A percentile compares a stretch with the other conserved stretches of the same genome.
phyloP scores from a whole-genome alignment of 2,797 vertebrate genomes.

The Argentina silus region DNA sequence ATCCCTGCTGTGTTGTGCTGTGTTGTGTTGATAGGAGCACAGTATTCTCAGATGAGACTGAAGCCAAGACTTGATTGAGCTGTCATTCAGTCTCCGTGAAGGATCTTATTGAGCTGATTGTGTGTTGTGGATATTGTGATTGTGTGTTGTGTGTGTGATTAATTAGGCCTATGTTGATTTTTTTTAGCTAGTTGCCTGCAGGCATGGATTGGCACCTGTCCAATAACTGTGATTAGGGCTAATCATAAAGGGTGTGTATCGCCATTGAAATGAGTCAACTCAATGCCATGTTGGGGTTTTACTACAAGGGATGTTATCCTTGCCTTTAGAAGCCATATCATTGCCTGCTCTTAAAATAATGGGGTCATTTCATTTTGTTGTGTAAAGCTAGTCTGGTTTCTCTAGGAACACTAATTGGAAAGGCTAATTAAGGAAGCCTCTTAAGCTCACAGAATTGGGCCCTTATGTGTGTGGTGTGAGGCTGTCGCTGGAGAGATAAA shows the following conservation, averaged over 20 bases:
- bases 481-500: conserved; percentile 3
- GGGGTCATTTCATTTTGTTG: not conserved
- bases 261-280: not conserved
- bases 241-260: not conserved
- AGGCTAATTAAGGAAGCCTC: not conserved
- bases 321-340: not conserved
- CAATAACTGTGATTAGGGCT: conserved; percentile 7
- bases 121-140: conserved; percentile 21
- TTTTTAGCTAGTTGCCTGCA: conserved; percentile 22
- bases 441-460: not conserved
- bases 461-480: conserved; percentile 2
- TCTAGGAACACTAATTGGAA: not conserved
- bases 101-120: conserved; percentile 4
- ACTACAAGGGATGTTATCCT: not conserved
- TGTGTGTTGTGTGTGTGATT: conserved; percentile 37
- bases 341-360: not conserved
- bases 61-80: conserved; percentile 16
- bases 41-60: conserved; percentile 30
- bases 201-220: not conserved
- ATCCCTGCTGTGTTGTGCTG: not conserved
- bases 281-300: not conserved
- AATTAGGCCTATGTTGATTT: conserved; percentile 1
- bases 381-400: not conserved
- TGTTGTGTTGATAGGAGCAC: conserved; percentile 39
- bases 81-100: conserved; percentile 18